Percentiles rank a stretch among this genome's conserved stretches.
Evolutionary conservation across 2,888 invertebrate genomes (phyloP).

Genomic region (Cephalotes varians): DNA sequence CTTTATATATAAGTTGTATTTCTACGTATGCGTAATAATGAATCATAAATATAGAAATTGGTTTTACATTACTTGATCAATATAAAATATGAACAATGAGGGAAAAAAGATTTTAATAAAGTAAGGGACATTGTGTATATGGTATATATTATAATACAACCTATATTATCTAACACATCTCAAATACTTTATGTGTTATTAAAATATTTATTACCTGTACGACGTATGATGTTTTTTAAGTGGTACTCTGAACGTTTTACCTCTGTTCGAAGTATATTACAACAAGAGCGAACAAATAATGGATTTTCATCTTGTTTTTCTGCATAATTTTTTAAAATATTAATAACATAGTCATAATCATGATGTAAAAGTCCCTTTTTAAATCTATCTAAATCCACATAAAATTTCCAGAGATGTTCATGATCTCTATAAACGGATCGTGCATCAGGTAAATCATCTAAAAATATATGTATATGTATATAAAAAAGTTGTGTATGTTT

Average conservation of each 20-base stretch:
- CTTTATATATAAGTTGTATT: not conserved
- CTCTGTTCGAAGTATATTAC: slow-evolving; percentile 74
- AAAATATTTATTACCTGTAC: slow-evolving; percentile 77
- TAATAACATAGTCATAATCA: slow-evolving; percentile 75
- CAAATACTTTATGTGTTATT: not conserved
- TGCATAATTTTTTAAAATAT: slow-evolving; percentile 64
- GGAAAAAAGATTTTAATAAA: not conserved
- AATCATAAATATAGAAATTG: slow-evolving; percentile 6
- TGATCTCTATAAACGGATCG: slow-evolving; percentile 58
- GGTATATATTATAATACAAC: not conserved
- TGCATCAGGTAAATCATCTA: slow-evolving; percentile 70
- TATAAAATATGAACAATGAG: not conserved
- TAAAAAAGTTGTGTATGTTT: not conserved
- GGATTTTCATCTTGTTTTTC: slow-evolving; percentile 45
- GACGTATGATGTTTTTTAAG: slow-evolving; percentile 71
- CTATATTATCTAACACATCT: slow-evolving; percentile 15
- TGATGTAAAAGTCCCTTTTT: slow-evolving; percentile 69
- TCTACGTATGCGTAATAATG: not conserved
- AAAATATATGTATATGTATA: slow-evolving; percentile 16
- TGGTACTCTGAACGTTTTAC: slow-evolving; percentile 73
- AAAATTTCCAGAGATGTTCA: slow-evolving; percentile 74
- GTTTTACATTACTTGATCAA: not conserved
- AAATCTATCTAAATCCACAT: slow-evolving; percentile 68
- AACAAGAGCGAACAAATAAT: slow-evolving; percentile 71
- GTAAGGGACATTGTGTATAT: not conserved